These are phyloP conservation scores for Psettodes erumei DNA, from an alignment of 2,113 vertebrate species.

Conservation along the genomic window DNA sequence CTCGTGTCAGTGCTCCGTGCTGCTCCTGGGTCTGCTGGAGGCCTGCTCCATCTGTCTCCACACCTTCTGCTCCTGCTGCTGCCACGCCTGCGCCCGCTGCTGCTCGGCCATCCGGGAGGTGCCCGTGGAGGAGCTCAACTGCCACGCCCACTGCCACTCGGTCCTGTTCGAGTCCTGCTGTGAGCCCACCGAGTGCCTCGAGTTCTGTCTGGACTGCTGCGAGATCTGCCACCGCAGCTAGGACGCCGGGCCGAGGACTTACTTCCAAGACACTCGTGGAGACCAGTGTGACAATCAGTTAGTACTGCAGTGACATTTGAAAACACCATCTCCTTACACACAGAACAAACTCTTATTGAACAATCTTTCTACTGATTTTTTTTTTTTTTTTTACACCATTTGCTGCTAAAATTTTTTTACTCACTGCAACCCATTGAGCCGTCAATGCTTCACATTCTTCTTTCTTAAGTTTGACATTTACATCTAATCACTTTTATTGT, in stretches of 20 bases:
- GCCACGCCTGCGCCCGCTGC: constrained; percentile 73
- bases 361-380: not conserved
- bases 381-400: not conserved
- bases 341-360: no score
- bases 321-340: no score
- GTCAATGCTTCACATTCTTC: not conserved
- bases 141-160: constrained; percentile 80
- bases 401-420: not conserved
- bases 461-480: not conserved
- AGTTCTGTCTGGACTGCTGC: constrained; percentile 81
- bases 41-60: constrained; percentile 39
- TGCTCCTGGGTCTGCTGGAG: constrained; percentile 67
- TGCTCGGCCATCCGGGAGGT: constrained; percentile 53
- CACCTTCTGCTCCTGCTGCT: constrained; percentile 75
- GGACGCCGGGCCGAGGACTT: not conserved
- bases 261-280: not conserved
- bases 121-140: constrained; percentile 78
- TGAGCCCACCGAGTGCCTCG: constrained; percentile 77
- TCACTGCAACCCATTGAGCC: not conserved
- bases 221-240: constrained; percentile 78
- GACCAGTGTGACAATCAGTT: no score
- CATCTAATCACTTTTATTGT: not conserved
- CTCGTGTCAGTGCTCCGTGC: constrained; percentile 54
- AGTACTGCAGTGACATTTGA: no score
- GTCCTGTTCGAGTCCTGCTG: constrained; percentile 82